These are phyloP conservation scores for Cloeon dipterum DNA, from an alignment of 2,888 invertebrate genomes.

Conservation along the genomic window DNA sequence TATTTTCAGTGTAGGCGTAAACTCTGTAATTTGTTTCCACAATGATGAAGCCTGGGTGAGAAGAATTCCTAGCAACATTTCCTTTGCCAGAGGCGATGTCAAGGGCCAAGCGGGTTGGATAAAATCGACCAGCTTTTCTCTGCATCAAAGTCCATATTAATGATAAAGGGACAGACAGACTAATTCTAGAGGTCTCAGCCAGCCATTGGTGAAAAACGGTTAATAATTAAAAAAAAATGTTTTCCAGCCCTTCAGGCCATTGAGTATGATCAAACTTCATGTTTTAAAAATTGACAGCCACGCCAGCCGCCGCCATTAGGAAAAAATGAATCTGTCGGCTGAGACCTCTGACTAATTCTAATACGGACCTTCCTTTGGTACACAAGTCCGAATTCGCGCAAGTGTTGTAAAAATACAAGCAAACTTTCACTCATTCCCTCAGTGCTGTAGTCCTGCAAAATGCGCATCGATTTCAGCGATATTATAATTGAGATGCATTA, in stretches of 20 bases:
- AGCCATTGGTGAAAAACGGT: too few species aligned
- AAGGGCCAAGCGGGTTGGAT: slow-evolving; percentile 80
- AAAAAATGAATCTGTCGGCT: not conserved
- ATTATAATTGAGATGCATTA: not conserved
- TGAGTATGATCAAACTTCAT: too few species aligned
- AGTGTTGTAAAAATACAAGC: slow-evolving; percentile 76
- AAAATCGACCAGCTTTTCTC: slow-evolving; percentile 79
- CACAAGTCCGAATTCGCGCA: slow-evolving; percentile 91
- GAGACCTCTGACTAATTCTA: slow-evolving; percentile 2
- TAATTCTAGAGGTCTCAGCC: slow-evolving; percentile 8
- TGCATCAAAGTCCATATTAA: slow-evolving; percentile 15
- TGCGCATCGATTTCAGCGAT: too few species aligned
- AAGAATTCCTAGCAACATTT: slow-evolving; percentile 12
- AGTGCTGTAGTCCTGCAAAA: slow-evolving; percentile 73
- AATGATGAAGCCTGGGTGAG: slow-evolving; percentile 49
- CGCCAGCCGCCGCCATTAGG: too few species aligned
- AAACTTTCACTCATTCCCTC: slow-evolving; percentile 78
- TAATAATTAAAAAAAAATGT: too few species aligned
- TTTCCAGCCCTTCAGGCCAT: too few species aligned
- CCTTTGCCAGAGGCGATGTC: slow-evolving; percentile 47
- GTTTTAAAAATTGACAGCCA: slow-evolving; percentile 3
- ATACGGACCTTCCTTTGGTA: slow-evolving; percentile 69
- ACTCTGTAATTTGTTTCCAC: slow-evolving; percentile 92
- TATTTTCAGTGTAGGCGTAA: slow-evolving; percentile 87
- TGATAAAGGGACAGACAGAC: slow-evolving; percentile 4